Evolutionary conservation across 92 coral and sea anemone species (phyloP).

Genomic region (Phymanthus crucifer): DNA sequence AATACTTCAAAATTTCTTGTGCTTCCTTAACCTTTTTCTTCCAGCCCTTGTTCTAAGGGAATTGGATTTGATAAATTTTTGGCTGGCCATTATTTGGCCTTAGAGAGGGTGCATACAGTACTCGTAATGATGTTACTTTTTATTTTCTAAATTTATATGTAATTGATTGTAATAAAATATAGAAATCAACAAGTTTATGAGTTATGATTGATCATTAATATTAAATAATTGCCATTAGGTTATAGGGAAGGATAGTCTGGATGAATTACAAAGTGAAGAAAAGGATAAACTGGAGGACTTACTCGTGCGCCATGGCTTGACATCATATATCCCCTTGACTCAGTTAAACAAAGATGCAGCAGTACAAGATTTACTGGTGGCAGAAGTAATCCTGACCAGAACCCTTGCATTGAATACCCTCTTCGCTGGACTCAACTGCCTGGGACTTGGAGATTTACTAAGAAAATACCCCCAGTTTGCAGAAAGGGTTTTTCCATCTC

Average conservation of each 20-base stretch:
- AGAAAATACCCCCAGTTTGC: conserved; percentile 43
- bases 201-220: too few relatives aligned
- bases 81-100: too few relatives aligned
- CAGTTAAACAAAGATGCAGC: conserved; percentile 45
- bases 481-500: conserved; percentile 48
- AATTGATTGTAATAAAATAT: too few relatives aligned
- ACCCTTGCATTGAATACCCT: conserved; percentile 45
- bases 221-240: conserved; percentile 12
- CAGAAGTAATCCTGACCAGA: conserved; percentile 61
- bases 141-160: too few relatives aligned
- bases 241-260: conserved; percentile 25
- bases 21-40: too few relatives aligned
- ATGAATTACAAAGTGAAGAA: conserved; percentile 23
- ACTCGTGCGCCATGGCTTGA: conserved; percentile 65
- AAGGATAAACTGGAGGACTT: conserved; percentile 62
- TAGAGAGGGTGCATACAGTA: too few relatives aligned
- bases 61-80: too few relatives aligned
- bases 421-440: conserved; percentile 58
- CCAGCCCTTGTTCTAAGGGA: too few relatives aligned
- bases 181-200: too few relatives aligned
- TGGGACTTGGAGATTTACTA: conserved; percentile 64
- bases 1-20: too few relatives aligned
- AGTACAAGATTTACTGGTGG: conserved; percentile 55
- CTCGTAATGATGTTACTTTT: too few relatives aligned
- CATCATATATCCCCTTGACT: conserved; percentile 46